Percentiles rank a stretch among this genome's conserved stretches.
These are phyloP conservation scores for Chrysocyon brachyurus DNA, from an alignment of 2,797 vertebrate genomes.

Conservation along the genomic window DNA sequence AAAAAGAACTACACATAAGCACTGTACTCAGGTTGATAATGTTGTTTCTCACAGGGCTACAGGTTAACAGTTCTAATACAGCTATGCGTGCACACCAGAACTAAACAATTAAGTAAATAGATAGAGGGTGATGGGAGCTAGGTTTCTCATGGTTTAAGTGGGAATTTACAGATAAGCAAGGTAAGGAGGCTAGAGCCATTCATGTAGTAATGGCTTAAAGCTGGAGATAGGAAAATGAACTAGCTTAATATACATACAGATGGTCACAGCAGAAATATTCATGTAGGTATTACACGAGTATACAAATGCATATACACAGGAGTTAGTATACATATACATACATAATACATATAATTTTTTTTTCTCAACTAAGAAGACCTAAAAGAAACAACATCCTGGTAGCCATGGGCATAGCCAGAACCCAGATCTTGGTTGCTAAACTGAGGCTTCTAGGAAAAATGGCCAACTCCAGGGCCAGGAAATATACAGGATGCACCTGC, in stretches of 20 bases:
- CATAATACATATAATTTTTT: background rate
- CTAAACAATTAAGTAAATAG: background rate
- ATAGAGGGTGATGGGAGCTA: background rate
- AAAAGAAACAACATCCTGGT: background rate
- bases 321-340: background rate
- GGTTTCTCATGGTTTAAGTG: background rate
- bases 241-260: background rate
- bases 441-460: background rate
- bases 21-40: background rate
- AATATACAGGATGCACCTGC: background rate
- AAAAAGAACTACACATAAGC: background rate
- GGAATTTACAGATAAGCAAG: background rate
- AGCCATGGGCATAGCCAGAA: background rate
- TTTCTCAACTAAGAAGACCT: background rate
- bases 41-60: background rate
- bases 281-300: background rate
- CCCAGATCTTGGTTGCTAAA: background rate
- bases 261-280: background rate
- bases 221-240: background rate
- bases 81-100: background rate
- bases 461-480: background rate
- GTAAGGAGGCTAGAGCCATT: background rate
- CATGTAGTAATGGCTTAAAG: background rate
- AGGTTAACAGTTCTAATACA: background rate
- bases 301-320: background rate